Percentiles rank a stretch among this genome's conserved stretches.
These are phyloP conservation scores for Brachyalestes nurse DNA, from an alignment of 2,797 vertebrate genomes.

Conservation along the genomic window DNA sequence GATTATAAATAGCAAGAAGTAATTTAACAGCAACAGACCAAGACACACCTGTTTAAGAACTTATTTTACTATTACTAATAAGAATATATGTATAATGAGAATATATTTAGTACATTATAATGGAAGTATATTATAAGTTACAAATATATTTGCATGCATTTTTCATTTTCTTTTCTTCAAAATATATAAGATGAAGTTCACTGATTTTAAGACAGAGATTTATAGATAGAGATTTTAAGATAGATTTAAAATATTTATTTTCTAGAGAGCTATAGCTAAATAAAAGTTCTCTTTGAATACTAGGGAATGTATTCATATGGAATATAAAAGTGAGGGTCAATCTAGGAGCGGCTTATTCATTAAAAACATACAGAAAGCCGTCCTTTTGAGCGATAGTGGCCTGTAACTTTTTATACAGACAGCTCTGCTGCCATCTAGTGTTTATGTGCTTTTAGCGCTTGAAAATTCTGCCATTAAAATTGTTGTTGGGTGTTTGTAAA, in stretches of 20 bases:
- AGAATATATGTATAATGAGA: too few species aligned
- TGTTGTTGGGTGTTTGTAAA: not conserved
- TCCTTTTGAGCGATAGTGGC: not conserved
- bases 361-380: not conserved
- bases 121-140: too few species aligned
- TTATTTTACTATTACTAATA: too few species aligned
- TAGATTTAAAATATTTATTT: too few species aligned
- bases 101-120: too few species aligned
- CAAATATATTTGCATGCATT: too few species aligned
- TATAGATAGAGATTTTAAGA: too few species aligned
- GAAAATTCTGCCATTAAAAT: not conserved
- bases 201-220: not conserved
- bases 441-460: not conserved
- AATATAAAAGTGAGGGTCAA: not conserved
- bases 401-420: not conserved
- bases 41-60: too few species aligned
- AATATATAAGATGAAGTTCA: not conserved
- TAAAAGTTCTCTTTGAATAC: not conserved
- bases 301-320: not conserved
- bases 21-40: too few species aligned
- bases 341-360: not conserved
- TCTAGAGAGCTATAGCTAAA: not conserved
- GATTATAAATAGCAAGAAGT: too few species aligned
- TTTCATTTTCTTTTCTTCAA: not conserved
- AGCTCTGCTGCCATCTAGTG: constrained; percentile 44